phyloP scores from a whole-genome alignment of 2,888 invertebrate genomes.

The Pammene aurita region DNA sequence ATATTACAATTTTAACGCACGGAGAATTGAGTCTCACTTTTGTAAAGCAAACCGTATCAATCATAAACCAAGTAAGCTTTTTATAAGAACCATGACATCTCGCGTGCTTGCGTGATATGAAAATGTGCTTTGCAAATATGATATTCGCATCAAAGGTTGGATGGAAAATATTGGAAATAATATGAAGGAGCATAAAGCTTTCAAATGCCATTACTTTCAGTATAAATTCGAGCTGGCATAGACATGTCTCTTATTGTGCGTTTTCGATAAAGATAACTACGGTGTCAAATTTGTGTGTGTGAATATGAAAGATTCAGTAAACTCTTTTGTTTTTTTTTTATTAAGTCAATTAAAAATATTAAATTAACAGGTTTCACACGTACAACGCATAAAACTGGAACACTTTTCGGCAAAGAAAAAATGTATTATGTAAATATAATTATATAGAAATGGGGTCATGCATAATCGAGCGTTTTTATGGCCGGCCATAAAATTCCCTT shows the following conservation, averaged over 20 bases:
- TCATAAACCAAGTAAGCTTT: slow-evolving; percentile 26
- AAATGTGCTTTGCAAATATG: slow-evolving; percentile 35
- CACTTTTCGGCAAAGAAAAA: slow-evolving; percentile 16
- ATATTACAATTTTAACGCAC: background rate
- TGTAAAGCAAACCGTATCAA: slow-evolving; percentile 2
- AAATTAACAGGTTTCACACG: slow-evolving; percentile 2
- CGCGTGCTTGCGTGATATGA: slow-evolving; percentile 36
- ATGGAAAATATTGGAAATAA: slow-evolving; percentile 37
- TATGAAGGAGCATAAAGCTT: slow-evolving; percentile 21
- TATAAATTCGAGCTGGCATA: background rate
- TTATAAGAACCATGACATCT: slow-evolving; percentile 33
- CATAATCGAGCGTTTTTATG: slow-evolving; percentile 38
- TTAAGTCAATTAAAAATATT: background rate
- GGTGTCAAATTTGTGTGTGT: background rate
- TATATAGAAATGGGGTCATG: slow-evolving; percentile 30
- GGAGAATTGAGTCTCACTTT: background rate
- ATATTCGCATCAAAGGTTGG: slow-evolving; percentile 22
- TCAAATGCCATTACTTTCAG: slow-evolving; percentile 16
- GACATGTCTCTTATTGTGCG: background rate
- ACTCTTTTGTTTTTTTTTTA: background rate
- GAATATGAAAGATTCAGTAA: background rate
- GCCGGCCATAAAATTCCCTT: slow-evolving; percentile 23
- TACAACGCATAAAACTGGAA: slow-evolving; percentile 24
- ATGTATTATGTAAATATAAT: slow-evolving; percentile 34
- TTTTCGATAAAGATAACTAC: background rate